Base-by-base conservation (phyloP, 2,888 invertebrate species). In the Baccha elongata region DNA sequence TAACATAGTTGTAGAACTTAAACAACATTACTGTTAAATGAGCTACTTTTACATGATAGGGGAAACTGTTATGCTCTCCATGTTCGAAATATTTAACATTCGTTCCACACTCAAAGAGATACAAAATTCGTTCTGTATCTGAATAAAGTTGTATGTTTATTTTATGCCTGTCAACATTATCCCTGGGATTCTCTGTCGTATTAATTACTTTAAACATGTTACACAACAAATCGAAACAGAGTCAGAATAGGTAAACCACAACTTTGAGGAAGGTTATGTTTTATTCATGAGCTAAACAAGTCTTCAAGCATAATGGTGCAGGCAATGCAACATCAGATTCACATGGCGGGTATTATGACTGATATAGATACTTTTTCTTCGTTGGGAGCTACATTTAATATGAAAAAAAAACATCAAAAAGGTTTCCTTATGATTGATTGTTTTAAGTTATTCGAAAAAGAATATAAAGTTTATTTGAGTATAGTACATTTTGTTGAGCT, bases 391-490 rank as follows among this genome's bases (percentile, higher is more conserved):
- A 48, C 11, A 2, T 15, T 21, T 40, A 10, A 42, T 37, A 13
- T 1, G 32, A 19, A 64, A 13, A 32, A 13, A 53, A 67, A 62
- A 72, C 21, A 50, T 44, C 37, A 26, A 42, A 19, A 53, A 58
- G 64, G 67, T 64, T 40, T 6, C 3, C 8, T 19, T 78, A 72
- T 78, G 78, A 78, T 83, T 83, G 83, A 83, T 83, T 78, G 83
- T 83, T 72, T 68, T 17, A 83, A 83, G 68, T 78, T 83, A 67
- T 72, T 21, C 65, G 35, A 78, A 44, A 71, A 72, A 15, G 48
- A 76, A 26, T 71, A 42, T 68, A 62, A 72, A 83, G 72, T 83
- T 83, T 72, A 23, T 68, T 58, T 17, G 0, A 42, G 60, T 40
- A 40, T 40, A 15, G 11, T 42, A 19, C 35, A 71, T 83, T 68